These are phyloP conservation scores for Yasuhikotakia modesta DNA, from an alignment of 2,797 vertebrate genomes.

Conservation along the genomic window DNA sequence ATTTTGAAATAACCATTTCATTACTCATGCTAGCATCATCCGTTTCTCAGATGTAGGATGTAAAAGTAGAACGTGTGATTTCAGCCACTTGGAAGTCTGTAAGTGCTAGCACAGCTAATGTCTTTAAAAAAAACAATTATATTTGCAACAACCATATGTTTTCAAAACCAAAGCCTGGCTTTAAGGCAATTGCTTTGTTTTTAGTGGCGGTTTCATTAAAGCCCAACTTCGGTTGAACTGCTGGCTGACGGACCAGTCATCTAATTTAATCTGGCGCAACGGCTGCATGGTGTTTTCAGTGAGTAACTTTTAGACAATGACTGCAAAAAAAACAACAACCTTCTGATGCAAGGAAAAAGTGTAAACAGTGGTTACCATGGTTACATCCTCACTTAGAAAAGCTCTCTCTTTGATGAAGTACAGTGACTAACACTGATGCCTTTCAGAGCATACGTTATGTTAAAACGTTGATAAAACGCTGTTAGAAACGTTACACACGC, in stretches of 20 bases:
- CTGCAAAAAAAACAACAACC: slow-evolving; percentile 24
- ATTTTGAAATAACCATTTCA: slow-evolving; percentile 9
- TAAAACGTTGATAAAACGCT: slow-evolving; percentile 32
- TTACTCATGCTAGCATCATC: neutral
- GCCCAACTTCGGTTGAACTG: neutral
- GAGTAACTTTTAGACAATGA: slow-evolving; percentile 24
- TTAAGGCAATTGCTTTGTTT: slow-evolving; percentile 19
- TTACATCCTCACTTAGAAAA: slow-evolving; percentile 35
- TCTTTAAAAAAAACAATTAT: slow-evolving; percentile 21
- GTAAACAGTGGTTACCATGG: slow-evolving; percentile 57
- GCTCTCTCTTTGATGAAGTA: slow-evolving; percentile 32
- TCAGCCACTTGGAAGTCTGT: neutral
- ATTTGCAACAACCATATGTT: neutral
- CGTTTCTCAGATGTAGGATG: slow-evolving; percentile 2
- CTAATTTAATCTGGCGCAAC: slow-evolving; percentile 23
- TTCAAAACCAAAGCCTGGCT: slow-evolving; percentile 1
- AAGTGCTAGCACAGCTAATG: neutral
- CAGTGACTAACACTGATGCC: slow-evolving; percentile 38
- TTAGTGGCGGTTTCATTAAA: slow-evolving; percentile 3
- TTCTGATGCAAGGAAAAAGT: slow-evolving; percentile 29
- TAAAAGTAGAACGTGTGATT: slow-evolving; percentile 14
- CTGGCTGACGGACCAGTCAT: neutral
- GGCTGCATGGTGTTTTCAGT: slow-evolving; percentile 14
- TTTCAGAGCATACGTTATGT: slow-evolving; percentile 49
- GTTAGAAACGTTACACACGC: slow-evolving; percentile 19